phyloP scores from a whole-genome alignment of 2,888 invertebrate genomes.

The Gasteruption jaculator region DNA sequence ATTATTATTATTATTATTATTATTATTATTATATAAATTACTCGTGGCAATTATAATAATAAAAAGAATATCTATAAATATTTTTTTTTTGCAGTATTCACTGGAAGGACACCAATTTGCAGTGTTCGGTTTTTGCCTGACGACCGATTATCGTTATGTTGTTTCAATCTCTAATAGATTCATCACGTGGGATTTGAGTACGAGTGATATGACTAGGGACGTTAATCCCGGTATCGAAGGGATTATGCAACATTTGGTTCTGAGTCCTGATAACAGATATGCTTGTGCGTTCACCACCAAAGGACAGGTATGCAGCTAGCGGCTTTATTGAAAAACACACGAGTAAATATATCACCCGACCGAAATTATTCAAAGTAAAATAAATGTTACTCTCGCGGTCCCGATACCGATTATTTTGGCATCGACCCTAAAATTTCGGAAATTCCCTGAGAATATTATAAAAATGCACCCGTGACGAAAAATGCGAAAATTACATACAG shows the following conservation, averaged over 20 bases:
- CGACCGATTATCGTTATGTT: slow-evolving; percentile 86
- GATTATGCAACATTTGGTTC: slow-evolving; percentile 88
- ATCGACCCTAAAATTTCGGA: too few species aligned
- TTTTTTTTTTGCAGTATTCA: slow-evolving; percentile 69
- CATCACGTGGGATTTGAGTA: slow-evolving; percentile 94
- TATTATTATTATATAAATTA: slow-evolving; percentile 4
- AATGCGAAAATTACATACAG: background rate
- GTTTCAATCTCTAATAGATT: slow-evolving; percentile 95
- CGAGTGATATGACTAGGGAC: slow-evolving; percentile 90
- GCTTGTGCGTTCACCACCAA: slow-evolving; percentile 95
- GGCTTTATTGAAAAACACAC: background rate
- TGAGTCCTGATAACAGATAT: slow-evolving; percentile 94
- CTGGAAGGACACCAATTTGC: slow-evolving; percentile 98
- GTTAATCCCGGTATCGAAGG: slow-evolving; percentile 92
- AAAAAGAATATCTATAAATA: slow-evolving; percentile 2
- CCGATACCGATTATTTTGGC: too few species aligned
- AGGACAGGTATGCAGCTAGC: slow-evolving; percentile 80
- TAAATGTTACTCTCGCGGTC: too few species aligned
- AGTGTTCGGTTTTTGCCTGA: slow-evolving; percentile 86
- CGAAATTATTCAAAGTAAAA: background rate
- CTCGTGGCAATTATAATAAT: background rate
- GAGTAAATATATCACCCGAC: too few species aligned
- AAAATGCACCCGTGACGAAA: slow-evolving; percentile 10
- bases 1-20: too few species aligned
- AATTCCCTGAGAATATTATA: background rate